Evolutionary conservation across 2,888 invertebrate genomes (phyloP), one percentile per base, ranked within the genome.

Genomic region (Euproctis similis): DNA sequence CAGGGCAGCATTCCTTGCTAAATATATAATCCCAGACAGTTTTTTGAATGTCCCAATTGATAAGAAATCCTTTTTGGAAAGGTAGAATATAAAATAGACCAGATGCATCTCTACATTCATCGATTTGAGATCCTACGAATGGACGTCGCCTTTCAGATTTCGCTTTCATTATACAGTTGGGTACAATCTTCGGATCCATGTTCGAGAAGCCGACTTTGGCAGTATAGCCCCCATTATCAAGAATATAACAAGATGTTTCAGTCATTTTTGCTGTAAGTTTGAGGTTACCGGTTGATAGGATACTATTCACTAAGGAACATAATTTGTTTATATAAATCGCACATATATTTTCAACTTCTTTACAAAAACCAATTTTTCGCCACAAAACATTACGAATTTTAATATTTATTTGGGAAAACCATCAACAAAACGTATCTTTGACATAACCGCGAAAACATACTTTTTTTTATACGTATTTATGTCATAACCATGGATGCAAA

Each of bases 101-200:
- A 0, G 98, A 97, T 1, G 95, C 92, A 66, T 99, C 99, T 12
- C 97, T 87, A 62, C 98, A 98, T 49, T 98, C 98, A 37, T 98
- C 95, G 8, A 99, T 92, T 84, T 99, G 98, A 0, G 81, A 75
- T 54, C 92, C 98, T 31, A 99, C 89, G 69, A 98, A 99, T 0
- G 96, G 92, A 22, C 98, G 87, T 6, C 97, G 90, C 29, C 97
- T 85, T 72, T 99, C 98, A 28, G 95, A 96, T 75, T 98, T 98
- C 0, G 97, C 97, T 86, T 99, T 99, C 89, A 97, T 96, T 13
- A 99, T 94, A 59, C 95, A 96, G 75, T 99, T 99, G 0, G 98
- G 97, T 27, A 96, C 87, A 8, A 94, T 63, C 56, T 88, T 90
- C 4, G 95, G 91, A 33, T 90, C 80, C 46, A 87, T 87, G 4